Conservation (phyloP, 2,113 vertebrate genomes). For the Scophthalmus maximus region DNA sequence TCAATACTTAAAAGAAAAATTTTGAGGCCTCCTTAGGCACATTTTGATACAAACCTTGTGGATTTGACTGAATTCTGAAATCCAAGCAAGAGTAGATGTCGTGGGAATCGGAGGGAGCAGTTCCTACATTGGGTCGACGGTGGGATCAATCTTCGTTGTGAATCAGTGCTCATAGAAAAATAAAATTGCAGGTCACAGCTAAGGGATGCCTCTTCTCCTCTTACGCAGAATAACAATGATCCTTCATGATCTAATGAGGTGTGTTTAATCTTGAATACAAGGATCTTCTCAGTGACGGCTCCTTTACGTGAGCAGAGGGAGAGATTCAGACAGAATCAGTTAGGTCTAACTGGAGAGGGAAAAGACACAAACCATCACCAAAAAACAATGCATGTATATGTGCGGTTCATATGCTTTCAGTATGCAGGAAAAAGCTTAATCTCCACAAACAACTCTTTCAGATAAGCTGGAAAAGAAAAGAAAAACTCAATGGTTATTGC, state of each 20-base stretch:
- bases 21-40: not conserved
- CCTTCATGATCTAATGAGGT: slow-evolving; percentile 51
- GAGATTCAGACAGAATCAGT: slow-evolving; percentile 38
- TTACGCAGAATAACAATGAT: slow-evolving; percentile 34
- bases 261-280: slow-evolving; percentile 52
- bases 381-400: not conserved
- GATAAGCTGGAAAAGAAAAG: slow-evolving; percentile 11
- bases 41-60: slow-evolving; percentile 72
- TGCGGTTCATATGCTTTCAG: slow-evolving; percentile 8
- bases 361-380: not conserved
- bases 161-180: slow-evolving; percentile 48
- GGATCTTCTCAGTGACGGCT: slow-evolving; percentile 69
- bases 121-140: slow-evolving; percentile 59
- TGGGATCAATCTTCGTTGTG: slow-evolving; percentile 38
- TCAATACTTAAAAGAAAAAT: slow-evolving; percentile 10
- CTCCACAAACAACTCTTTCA: slow-evolving; percentile 1
- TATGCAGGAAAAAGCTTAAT: slow-evolving; percentile 24
- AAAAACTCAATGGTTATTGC: slow-evolving; percentile 13
- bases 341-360: not conserved
- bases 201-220: slow-evolving; percentile 21
- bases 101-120: slow-evolving; percentile 42
- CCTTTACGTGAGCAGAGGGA: slow-evolving; percentile 51
- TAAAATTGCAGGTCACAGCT: slow-evolving; percentile 22
- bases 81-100: slow-evolving; percentile 66
- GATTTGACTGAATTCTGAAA: slow-evolving; percentile 74